Conservation (phyloP, 2,113 vertebrate genomes). For the Phyllostomus hastatus region DNA sequence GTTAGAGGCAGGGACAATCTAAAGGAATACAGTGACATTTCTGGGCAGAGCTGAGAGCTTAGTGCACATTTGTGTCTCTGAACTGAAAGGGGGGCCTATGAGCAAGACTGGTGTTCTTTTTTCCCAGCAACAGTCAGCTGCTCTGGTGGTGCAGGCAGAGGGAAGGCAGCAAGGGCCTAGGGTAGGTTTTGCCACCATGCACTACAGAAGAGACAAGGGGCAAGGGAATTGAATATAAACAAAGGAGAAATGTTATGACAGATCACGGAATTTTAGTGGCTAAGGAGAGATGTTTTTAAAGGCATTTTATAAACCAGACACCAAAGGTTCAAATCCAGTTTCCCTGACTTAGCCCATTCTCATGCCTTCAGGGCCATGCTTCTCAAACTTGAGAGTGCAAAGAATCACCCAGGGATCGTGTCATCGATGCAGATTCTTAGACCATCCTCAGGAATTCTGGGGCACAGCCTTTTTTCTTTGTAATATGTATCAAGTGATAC, state of each 20-base stretch:
- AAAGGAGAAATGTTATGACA: background rate
- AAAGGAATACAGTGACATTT: background rate
- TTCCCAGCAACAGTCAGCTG: background rate
- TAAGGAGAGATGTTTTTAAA: background rate
- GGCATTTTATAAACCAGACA: background rate
- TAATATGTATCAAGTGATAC: background rate
- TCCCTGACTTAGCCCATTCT: background rate
- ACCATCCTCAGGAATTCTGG: background rate
- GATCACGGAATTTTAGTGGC: background rate
- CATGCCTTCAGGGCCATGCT: background rate
- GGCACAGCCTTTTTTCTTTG: background rate
- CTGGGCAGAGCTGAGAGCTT: background rate
- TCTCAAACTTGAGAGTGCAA: background rate
- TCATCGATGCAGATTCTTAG: background rate
- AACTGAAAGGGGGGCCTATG: background rate
- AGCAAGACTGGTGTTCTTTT: background rate
- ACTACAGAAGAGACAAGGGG: background rate
- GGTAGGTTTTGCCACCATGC: no score
- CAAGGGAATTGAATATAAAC: no score
- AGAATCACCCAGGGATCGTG: background rate
- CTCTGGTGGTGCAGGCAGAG: background rate
- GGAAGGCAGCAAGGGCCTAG: background rate
- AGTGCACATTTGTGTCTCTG: background rate
- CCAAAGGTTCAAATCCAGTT: background rate
- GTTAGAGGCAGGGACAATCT: background rate